Evolutionary conservation across 2,797 vertebrate species (phyloP).

Genomic region (Perodicticus potto): DNA sequence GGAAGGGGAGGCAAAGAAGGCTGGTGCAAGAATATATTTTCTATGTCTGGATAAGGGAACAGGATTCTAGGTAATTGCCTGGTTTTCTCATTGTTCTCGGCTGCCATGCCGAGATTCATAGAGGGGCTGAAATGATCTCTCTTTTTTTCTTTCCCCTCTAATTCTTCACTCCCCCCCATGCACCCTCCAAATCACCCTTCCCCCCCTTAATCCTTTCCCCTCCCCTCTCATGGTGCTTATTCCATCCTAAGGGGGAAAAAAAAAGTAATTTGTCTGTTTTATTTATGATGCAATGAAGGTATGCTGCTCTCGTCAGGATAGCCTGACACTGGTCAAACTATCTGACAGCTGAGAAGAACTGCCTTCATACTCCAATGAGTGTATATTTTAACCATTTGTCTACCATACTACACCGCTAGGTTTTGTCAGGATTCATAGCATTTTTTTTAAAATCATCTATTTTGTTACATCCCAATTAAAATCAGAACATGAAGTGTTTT

Average conservation of each 20-base stretch:
- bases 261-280: constrained; percentile 97
- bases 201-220: constrained; percentile 76
- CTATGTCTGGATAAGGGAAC: constrained; percentile 94
- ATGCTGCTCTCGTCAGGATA: constrained; percentile 96
- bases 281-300: constrained; percentile 99
- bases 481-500: constrained; percentile 70
- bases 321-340: constrained; percentile 97
- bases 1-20: constrained; percentile 83
- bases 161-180: constrained; percentile 83
- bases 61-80: constrained; percentile 98
- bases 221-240: constrained; percentile 87
- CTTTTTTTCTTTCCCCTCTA: constrained; percentile 85
- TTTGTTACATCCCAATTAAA: constrained; percentile 73
- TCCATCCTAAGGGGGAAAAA: constrained; percentile 85
- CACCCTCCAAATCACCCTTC: constrained; percentile 81
- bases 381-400: constrained; percentile 95
- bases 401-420: constrained; percentile 83
- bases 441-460: background rate
- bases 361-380: constrained; percentile 95
- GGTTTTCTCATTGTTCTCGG: constrained; percentile 92
- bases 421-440: constrained; percentile 71
- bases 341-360: constrained; percentile 97
- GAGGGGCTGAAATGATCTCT: constrained; percentile 89
- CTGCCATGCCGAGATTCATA: constrained; percentile 92
- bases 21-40: constrained; percentile 95